phyloP scores from a whole-genome alignment of 1,140 invertebrate species.

The Cydia fagiglandana region DNA sequence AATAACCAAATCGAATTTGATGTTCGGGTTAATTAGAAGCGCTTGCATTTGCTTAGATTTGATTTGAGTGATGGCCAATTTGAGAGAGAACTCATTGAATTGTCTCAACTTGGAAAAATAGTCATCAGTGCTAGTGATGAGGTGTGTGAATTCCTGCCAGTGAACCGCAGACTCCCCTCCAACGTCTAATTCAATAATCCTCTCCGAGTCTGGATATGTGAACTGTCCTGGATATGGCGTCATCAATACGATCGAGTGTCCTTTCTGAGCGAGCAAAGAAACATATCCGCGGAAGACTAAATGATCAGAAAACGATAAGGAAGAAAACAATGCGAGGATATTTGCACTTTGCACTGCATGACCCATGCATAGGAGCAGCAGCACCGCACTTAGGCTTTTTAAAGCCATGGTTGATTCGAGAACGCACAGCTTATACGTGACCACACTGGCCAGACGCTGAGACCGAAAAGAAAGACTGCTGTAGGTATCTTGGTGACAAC shows the following conservation, averaged over 20 bases:
- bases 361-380: constrained; percentile 47
- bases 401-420: constrained; percentile 46
- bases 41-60: constrained; percentile 66
- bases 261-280: constrained; percentile 54
- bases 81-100: constrained; percentile 59
- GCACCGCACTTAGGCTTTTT: constrained; percentile 41
- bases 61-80: constrained; percentile 64
- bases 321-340: constrained; percentile 67
- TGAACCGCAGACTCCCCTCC: constrained; percentile 54
- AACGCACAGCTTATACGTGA: neutral
- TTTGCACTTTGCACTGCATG: constrained; percentile 53
- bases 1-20: constrained; percentile 69
- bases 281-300: constrained; percentile 64
- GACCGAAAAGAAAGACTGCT: neutral
- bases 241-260: constrained; percentile 66
- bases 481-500: neutral
- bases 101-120: constrained; percentile 54
- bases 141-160: constrained; percentile 61
- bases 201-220: constrained; percentile 57
- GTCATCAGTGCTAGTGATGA: constrained; percentile 61
- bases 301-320: constrained; percentile 69
- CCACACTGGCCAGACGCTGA: neutral
- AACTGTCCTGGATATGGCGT: constrained; percentile 72
- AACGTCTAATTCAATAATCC: constrained; percentile 62
- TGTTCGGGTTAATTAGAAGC: constrained; percentile 62